Evolutionary conservation across 2,113 vertebrate species (phyloP).

Genomic region (Seriola aureovittata): DNA sequence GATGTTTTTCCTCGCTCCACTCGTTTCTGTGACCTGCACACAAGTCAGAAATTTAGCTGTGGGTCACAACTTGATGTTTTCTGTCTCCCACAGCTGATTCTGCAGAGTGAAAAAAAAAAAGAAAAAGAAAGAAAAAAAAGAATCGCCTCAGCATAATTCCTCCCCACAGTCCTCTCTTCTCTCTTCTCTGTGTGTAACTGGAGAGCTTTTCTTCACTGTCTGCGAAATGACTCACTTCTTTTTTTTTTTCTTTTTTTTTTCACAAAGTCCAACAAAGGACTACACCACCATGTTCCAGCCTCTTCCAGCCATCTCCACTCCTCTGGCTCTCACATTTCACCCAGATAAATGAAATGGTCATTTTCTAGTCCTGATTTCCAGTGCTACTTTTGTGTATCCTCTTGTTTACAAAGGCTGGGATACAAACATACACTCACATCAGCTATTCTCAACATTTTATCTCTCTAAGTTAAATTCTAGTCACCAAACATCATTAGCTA

Average conservation of each 20-base stretch:
- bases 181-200: constrained; percentile 67
- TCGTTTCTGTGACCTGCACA: constrained; percentile 10
- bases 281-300: constrained; percentile 48
- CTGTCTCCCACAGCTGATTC: constrained; percentile 78
- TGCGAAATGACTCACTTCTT: constrained; percentile 72
- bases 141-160: constrained; percentile 78
- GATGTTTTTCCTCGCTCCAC: neutral
- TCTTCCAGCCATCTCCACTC: constrained; percentile 25
- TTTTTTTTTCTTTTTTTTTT: constrained; percentile 7
- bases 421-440: neutral
- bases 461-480: neutral
- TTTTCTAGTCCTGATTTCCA: constrained; percentile 11
- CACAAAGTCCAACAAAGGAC: constrained; percentile 74
- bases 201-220: constrained; percentile 74
- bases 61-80: constrained; percentile 61
- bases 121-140: constrained; percentile 46
- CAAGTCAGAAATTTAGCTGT: constrained; percentile 24
- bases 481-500: constrained; percentile 15
- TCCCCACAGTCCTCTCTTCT: constrained; percentile 55
- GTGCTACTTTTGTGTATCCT: neutral
- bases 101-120: constrained; percentile 70
- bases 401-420: neutral
- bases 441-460: neutral
- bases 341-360: constrained; percentile 40
- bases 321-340: constrained; percentile 56